Conservation (phyloP, 2,888 invertebrate genomes). For the Sinopyrophorus schimmeli region DNA sequence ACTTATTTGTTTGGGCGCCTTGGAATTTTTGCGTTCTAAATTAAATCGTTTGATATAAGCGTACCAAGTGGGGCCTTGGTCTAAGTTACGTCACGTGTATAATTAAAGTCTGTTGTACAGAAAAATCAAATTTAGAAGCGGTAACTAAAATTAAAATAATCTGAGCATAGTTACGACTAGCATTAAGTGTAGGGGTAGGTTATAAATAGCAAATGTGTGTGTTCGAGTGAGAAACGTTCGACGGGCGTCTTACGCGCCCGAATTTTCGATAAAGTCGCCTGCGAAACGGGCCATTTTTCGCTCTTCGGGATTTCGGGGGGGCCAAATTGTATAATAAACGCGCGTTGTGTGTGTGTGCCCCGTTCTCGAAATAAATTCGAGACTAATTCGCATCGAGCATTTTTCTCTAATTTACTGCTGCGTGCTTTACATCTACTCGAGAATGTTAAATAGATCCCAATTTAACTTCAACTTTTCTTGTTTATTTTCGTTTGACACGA, state of each 20-base stretch:
- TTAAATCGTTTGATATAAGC: constrained; percentile 41
- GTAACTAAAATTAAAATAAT: constrained; percentile 54
- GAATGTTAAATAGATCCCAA: constrained; percentile 24
- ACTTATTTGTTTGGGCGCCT: constrained; percentile 28
- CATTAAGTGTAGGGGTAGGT: constrained; percentile 49
- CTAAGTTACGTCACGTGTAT: constrained; percentile 46
- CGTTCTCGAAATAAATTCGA: constrained; percentile 39
- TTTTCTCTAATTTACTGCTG: constrained; percentile 36
- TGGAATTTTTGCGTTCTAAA: constrained; percentile 41
- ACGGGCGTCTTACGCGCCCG: constrained; percentile 34
- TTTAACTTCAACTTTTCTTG: constrained; percentile 15
- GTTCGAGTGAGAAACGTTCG: constrained; percentile 31
- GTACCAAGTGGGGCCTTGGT: constrained; percentile 42
- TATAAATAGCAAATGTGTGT: constrained; percentile 45
- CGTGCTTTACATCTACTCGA: constrained; percentile 16
- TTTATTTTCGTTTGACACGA: constrained; percentile 3
- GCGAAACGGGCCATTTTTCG: too few species aligned
- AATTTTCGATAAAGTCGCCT: too few species aligned
- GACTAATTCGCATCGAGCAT: constrained; percentile 39
- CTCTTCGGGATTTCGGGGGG: constrained; percentile 18
- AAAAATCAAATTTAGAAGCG: constrained; percentile 50
- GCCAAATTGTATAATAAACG: constrained; percentile 34
- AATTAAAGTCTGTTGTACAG: constrained; percentile 47
- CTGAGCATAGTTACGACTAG: constrained; percentile 47
- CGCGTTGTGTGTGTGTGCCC: too few species aligned